These are phyloP conservation scores for Watersipora subatra DNA, from an alignment of 1,140 invertebrate genomes.

Conservation along the genomic window DNA sequence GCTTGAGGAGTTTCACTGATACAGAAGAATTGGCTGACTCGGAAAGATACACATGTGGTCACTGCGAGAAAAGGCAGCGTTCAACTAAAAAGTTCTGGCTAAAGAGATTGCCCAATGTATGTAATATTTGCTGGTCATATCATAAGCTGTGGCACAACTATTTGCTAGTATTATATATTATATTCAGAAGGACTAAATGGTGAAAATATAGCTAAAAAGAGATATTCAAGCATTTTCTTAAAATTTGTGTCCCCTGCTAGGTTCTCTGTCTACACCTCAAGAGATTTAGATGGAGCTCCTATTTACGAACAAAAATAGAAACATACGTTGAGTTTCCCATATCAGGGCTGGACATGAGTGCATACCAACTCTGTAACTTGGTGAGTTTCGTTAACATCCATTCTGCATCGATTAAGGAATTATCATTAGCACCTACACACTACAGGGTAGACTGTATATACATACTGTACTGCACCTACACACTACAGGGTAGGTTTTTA, in stretches of 20 bases:
- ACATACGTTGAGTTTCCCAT: slow-evolving; percentile 65
- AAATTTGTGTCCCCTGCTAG: too few relatives aligned
- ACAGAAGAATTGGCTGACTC: slow-evolving; percentile 68
- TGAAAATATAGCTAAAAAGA: too few relatives aligned
- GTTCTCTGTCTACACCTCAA: slow-evolving; percentile 71
- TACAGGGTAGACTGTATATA: too few relatives aligned
- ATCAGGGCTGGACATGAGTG: slow-evolving; percentile 61
- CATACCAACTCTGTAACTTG: slow-evolving; percentile 56
- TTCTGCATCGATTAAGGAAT: too few relatives aligned
- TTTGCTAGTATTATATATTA: too few relatives aligned
- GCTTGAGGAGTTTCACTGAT: slow-evolving; percentile 61
- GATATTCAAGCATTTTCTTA: too few relatives aligned
- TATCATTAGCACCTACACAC: too few relatives aligned
- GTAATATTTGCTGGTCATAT: too few relatives aligned
- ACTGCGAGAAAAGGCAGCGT: slow-evolving; percentile 63
- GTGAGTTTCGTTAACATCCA: slow-evolving; percentile 30
- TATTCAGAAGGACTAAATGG: too few relatives aligned
- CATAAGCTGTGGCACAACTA: too few relatives aligned
- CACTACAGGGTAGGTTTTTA: too few relatives aligned
- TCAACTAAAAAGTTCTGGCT: slow-evolving; percentile 78
- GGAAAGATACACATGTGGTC: slow-evolving; percentile 67
- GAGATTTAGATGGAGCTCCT: slow-evolving; percentile 69
- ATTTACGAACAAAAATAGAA: slow-evolving; percentile 64
- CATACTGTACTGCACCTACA: slow-evolving; percentile 3
- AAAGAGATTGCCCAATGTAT: slow-evolving; percentile 61